Conservation (phyloP, 2,113 vertebrate species). For the Tragelaphus imberbis region DNA sequence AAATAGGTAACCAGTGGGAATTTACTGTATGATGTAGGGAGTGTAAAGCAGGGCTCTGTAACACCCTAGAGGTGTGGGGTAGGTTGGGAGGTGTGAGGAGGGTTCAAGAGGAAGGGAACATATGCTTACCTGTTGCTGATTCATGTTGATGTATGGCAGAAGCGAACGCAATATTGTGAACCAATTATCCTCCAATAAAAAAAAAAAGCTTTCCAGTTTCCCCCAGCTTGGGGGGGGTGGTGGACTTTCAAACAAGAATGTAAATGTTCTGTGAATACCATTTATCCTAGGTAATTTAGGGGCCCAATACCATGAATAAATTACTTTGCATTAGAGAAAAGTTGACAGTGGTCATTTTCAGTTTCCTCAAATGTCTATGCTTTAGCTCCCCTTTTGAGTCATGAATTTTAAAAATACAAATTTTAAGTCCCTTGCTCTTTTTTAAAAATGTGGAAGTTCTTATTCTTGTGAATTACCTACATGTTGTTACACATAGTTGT, state of each 20-base stretch:
- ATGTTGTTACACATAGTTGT: neutral
- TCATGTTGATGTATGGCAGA: neutral
- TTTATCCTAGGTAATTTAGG: neutral
- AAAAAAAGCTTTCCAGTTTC: neutral
- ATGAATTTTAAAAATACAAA: neutral
- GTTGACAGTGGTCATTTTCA: neutral
- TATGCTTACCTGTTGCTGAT: neutral
- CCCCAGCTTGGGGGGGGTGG: neutral
- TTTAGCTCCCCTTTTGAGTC: neutral
- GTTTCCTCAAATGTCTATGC: neutral
- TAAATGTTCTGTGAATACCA: neutral
- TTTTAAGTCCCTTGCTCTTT: neutral
- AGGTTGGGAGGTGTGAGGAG: neutral
- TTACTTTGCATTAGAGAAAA: neutral
- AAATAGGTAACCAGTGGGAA: neutral
- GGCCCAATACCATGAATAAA: neutral
- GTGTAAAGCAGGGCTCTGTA: neutral
- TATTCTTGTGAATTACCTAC: neutral
- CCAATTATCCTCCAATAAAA: neutral
- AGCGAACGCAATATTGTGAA: neutral
- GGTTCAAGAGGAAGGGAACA: neutral
- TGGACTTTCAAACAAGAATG: neutral
- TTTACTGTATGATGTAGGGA: neutral
- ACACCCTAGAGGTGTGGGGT: neutral
- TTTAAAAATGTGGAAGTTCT: neutral